Base-by-base conservation (phyloP, 2,888 invertebrate species). In the Rhodophaea formosa region DNA sequence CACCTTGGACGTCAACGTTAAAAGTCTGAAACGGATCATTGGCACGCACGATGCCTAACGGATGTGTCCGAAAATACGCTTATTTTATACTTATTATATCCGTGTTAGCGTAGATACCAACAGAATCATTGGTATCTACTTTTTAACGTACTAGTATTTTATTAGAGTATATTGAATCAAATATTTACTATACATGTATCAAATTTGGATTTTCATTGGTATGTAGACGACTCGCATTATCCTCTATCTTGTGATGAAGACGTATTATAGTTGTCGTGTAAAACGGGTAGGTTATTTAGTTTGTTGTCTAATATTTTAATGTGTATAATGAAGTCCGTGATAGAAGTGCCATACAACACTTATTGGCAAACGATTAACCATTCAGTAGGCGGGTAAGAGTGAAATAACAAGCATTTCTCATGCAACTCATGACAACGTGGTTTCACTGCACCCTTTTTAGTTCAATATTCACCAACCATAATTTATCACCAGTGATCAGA, bases 31-130 rank as follows among this genome's bases (percentile, higher is more conserved):
- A 82, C 78, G 89, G 86, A 87, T 80, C 84, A 85, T 69, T 75
- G 86, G 81, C 86, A 78, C 71, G 68, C 60, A 64, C 63, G 69
- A 72, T 75, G 82, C 81, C 83, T 69, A 74, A 83, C 80, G 83
- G 84, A 83, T 78, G 79, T 78, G 84, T 89, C 90, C 89, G 87
- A 81, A 77, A 82, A 88, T 90, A 91, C 90, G 90, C 90, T 91
- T 91, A 91, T 90, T 89, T 88, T 88, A 85, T 86, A 88, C 80
- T 79, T 78, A 80, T 78, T 84, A 84, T 87, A 86, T 83, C 85
- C 84, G 79, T 84, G 82, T 86, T 87, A 84, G 84, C 77, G 79
- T 85, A 79, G 84, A 75, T 84, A 82, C 82, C 79, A 80, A 76
- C 77, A 70, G 75, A 80, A 78, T 75, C 80, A 70, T 80, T 87